Evolutionary conservation across 1,140 invertebrate species (phyloP), one percentile per base, ranked within the genome.

Genomic region (Sipha flava): DNA sequence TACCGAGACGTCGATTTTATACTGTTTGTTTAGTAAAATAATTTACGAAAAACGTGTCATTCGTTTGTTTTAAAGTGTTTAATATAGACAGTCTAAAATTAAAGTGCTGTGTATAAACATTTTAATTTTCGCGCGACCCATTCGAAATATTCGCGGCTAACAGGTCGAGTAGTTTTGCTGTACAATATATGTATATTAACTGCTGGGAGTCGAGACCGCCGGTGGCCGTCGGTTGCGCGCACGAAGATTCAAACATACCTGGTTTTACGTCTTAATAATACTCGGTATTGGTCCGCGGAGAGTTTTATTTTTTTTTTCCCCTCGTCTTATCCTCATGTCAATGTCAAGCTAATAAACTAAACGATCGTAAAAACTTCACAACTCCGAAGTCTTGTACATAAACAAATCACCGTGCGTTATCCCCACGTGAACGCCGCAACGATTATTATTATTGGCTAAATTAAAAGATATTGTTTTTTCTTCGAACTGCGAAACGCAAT

Each of bases 291-390:
- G 31, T n/a, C 34, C 34, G 34, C 23, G 40, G 29, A 21, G n/a
- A 10, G n/a, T 29, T 37, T 40, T 4, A 7, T 21, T 64, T 40
- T 3, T 31, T 59, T 59, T 34, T 62, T 34, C n/a, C n/a, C n/a
- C n/a, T n/a, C 37, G 37, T 23, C n/a, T 68, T 68, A 45, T 68
- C 21, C 64, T 40, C 64, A 4, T 29, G 64, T 68, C 64, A 45
- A 68, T 68, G 40, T 68, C 64, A 45, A 68, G 64, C 64, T 45
- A 68, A 68, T 68, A 68, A 68, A 68, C 64, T 68, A 68, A 68
- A 43, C 64, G 37, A 45, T 45, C 64, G n/a, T 68, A 68, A 68
- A 68, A 68, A 68, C 62, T 10, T 64, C 62, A 34, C 23, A 64
- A 68, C 21, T 45, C 40, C 45, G 21, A 68, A 68, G 37, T 45